Conservation (phyloP, 1,140 invertebrate species). For the Campodea augens region DNA sequence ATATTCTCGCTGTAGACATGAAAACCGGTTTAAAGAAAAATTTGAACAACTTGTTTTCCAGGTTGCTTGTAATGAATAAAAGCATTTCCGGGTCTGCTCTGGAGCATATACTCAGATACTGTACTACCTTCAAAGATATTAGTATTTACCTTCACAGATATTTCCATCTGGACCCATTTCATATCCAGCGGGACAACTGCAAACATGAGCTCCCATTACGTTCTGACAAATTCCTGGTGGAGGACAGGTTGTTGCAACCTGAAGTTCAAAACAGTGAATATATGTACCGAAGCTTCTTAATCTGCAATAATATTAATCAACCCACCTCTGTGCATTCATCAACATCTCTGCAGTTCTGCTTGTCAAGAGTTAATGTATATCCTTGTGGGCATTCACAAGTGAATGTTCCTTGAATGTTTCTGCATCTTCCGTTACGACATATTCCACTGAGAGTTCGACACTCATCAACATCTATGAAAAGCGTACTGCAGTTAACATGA, state of each 20-base stretch:
- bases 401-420: slow-evolving; percentile 63
- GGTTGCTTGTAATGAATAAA: no score
- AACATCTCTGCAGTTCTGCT: slow-evolving; percentile 44
- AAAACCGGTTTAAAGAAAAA: no score
- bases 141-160: slow-evolving; percentile 34
- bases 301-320: no score
- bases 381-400: slow-evolving; percentile 63
- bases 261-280: slow-evolving; percentile 5
- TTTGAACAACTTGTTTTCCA: no score
- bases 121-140: no score
- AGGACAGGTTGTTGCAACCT: slow-evolving; percentile 37
- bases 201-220: slow-evolving; percentile 45
- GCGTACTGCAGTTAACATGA: no score
- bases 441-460: slow-evolving; percentile 57
- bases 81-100: no score
- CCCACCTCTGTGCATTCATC: slow-evolving; percentile 44
- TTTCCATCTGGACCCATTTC: slow-evolving; percentile 37
- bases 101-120: no score
- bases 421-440: slow-evolving; percentile 59
- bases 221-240: slow-evolving; percentile 44
- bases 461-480: slow-evolving; percentile 55
- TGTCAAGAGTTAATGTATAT: slow-evolving; percentile 43
- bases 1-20: no score
- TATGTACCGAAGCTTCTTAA: no score
- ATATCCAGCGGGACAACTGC: slow-evolving; percentile 43